Evolutionary conservation across 1,140 invertebrate genomes (phyloP).

Genomic region (Sesamia nonagrioides): DNA sequence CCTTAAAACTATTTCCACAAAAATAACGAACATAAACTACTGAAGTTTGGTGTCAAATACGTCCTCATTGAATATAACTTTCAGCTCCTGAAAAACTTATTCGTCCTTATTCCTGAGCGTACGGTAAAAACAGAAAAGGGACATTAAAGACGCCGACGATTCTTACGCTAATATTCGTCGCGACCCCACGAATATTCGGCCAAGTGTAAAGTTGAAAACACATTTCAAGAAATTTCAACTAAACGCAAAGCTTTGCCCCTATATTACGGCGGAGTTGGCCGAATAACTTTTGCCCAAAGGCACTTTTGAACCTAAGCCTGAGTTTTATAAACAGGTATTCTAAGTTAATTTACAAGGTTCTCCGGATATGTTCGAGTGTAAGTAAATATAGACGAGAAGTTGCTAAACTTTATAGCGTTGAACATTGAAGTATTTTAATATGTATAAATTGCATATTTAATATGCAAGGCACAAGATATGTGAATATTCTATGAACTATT

Average conservation of each 20-base stretch:
- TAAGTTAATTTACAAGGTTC: slow-evolving; percentile 11
- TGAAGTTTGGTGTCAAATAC: background rate
- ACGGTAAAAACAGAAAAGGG: slow-evolving; percentile 8
- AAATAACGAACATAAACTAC: background rate
- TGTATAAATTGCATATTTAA: slow-evolving; percentile 9
- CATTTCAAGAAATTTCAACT: slow-evolving; percentile 36
- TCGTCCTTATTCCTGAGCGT: slow-evolving; percentile 5
- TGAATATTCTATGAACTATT: background rate
- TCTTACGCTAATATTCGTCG: slow-evolving; percentile 34
- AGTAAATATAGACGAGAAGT: background rate
- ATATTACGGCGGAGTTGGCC: background rate
- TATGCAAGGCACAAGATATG: too few relatives aligned
- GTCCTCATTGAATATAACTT: background rate
- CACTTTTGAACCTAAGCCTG: slow-evolving; percentile 2
- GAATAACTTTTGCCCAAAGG: slow-evolving; percentile 23
- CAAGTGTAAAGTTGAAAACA: slow-evolving; percentile 45
- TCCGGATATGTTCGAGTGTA: background rate
- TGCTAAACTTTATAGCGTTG: background rate
- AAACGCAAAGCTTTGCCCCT: slow-evolving; percentile 38
- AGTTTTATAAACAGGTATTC: slow-evolving; percentile 9
- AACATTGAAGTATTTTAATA: background rate
- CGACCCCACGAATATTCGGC: slow-evolving; percentile 46
- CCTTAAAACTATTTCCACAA: background rate
- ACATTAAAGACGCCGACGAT: slow-evolving; percentile 33
- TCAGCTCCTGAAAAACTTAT: slow-evolving; percentile 11